Evolutionary conservation across 2,797 vertebrate species (phyloP).

Genomic region (Acanthis flammea): DNA sequence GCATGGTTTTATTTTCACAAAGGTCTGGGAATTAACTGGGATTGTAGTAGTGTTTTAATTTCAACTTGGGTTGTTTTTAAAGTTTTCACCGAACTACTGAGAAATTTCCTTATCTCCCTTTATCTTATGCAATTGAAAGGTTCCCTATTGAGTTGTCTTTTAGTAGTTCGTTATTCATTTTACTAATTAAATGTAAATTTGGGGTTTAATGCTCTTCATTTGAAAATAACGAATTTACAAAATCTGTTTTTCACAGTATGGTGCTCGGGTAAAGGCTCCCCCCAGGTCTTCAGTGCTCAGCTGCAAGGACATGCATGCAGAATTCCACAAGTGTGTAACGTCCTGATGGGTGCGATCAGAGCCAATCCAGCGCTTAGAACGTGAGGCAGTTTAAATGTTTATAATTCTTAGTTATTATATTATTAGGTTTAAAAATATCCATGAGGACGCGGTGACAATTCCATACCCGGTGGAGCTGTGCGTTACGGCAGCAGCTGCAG

Average conservation of each 20-base stretch:
- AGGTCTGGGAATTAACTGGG: neutral
- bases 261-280: fast-evolving
- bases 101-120: neutral
- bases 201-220: neutral
- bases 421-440: neutral
- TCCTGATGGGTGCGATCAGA: neutral
- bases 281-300: fast-evolving
- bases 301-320: fast-evolving
- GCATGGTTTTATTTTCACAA: slow-evolving; percentile 62
- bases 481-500: neutral
- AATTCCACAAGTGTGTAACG: fast-evolving
- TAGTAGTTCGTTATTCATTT: neutral
- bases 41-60: neutral
- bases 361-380: neutral
- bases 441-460: fast-evolving
- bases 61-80: neutral
- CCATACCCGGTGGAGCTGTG: fast-evolving
- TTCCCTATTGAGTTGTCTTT: neutral
- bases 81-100: neutral
- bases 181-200: neutral
- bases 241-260: neutral
- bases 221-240: neutral
- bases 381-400: neutral
- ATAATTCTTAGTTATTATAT: too few relatives aligned
- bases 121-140: fast-evolving